A percentile compares a stretch with the other conserved stretches of the same genome.
Conservation (phyloP, 2,888 invertebrate species). For the Argyresthia albistria region DNA sequence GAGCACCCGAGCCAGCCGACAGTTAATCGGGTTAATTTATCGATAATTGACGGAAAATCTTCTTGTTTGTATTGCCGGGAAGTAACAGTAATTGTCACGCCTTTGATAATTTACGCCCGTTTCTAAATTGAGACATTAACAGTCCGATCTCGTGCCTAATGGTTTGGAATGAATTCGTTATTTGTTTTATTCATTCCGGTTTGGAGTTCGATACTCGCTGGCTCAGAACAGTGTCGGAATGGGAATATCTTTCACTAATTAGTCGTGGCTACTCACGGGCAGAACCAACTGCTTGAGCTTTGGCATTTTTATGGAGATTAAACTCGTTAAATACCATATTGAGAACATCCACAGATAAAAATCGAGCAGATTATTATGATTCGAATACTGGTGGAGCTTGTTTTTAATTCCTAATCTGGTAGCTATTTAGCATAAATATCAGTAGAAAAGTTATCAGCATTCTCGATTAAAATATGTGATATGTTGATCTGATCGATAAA, state of each 20-base stretch:
- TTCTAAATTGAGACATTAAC: slow-evolving; percentile 73
- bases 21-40: slow-evolving; percentile 72
- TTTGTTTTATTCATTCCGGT: slow-evolving; percentile 56
- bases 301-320: slow-evolving; percentile 11
- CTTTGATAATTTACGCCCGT: slow-evolving; percentile 72
- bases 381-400: slow-evolving; percentile 13
- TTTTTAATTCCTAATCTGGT: slow-evolving; percentile 12
- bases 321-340: slow-evolving; percentile 11
- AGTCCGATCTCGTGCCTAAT: slow-evolving; percentile 70
- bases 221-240: background rate
- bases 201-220: slow-evolving; percentile 11
- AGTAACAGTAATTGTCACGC: slow-evolving; percentile 73
- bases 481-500: no score
- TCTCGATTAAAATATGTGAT: no score
- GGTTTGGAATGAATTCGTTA: slow-evolving; percentile 49
- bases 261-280: slow-evolving; percentile 2
- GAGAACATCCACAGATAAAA: slow-evolving; percentile 10
- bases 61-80: slow-evolving; percentile 70
- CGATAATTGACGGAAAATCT: slow-evolving; percentile 72
- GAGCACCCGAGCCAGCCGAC: slow-evolving; percentile 57
- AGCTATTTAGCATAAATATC: slow-evolving; percentile 5
- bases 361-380: slow-evolving; percentile 12
- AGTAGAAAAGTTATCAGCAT: no score
- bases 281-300: slow-evolving; percentile 4
- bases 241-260: slow-evolving; percentile 8